Conservation (phyloP, 1,140 invertebrate species). For the Luehdorfia chinensis region DNA sequence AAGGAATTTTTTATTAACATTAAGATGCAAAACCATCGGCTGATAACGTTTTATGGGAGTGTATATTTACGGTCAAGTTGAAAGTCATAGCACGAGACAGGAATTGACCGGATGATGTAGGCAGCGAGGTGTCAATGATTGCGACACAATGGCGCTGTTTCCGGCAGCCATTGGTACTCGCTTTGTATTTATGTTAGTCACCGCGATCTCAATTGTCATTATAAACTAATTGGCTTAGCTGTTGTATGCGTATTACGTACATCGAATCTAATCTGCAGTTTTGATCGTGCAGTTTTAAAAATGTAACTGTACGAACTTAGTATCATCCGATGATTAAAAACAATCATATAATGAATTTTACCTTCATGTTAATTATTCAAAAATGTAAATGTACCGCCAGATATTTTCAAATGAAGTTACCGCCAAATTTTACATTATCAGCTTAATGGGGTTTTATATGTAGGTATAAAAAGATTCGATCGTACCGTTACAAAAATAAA, state of each 20-base stretch:
- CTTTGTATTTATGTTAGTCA: constrained; percentile 74
- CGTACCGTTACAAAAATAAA: constrained; percentile 29
- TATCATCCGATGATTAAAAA: too few species aligned
- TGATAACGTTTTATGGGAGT: constrained; percentile 2
- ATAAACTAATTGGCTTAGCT: constrained; percentile 59
- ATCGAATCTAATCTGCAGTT: too few species aligned
- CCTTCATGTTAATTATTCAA: too few species aligned
- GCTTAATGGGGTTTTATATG: too few species aligned
- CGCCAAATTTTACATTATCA: too few species aligned
- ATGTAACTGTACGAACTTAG: too few species aligned
- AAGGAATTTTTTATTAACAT: not conserved
- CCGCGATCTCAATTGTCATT: constrained; percentile 64
- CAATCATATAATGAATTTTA: too few species aligned
- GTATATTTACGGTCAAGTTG: constrained; percentile 21
- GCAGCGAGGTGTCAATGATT: constrained; percentile 72
- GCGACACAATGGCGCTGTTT: constrained; percentile 66
- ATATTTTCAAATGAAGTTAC: too few species aligned
- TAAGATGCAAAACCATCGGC: not conserved
- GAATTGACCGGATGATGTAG: constrained; percentile 58
- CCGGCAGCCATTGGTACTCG: constrained; percentile 46
- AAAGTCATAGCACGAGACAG: constrained; percentile 40
- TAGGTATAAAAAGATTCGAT: constrained; percentile 27
- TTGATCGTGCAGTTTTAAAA: not conserved
- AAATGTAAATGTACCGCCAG: too few species aligned
- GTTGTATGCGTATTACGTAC: constrained; percentile 31